These are phyloP conservation scores for Psittacus erithacus DNA, from an alignment of 2,113 vertebrate species.

Conservation along the genomic window DNA sequence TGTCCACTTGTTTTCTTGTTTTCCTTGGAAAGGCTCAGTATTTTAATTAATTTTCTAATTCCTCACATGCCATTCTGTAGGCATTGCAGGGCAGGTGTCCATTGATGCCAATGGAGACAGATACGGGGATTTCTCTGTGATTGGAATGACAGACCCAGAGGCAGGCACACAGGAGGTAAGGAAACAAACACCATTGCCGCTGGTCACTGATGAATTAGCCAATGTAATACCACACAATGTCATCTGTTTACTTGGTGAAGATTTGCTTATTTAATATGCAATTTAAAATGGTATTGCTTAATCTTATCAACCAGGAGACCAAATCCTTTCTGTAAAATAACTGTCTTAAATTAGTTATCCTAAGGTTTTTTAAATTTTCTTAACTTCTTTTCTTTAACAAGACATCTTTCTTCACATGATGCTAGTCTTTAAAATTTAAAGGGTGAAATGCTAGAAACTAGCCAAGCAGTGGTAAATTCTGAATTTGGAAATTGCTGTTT, in stretches of 20 bases:
- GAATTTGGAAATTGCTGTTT: neutral
- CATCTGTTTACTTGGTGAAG: neutral
- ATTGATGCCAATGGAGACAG: conserved; percentile 94
- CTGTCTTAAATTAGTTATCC: neutral
- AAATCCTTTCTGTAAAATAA: neutral
- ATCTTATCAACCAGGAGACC: neutral
- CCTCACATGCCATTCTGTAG: conserved; percentile 76
- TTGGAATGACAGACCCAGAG: conserved; percentile 89
- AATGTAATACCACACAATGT: neutral
- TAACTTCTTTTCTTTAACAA: neutral
- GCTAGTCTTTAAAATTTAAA: neutral
- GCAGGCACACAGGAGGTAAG: conserved; percentile 92
- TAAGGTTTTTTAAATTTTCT: neutral
- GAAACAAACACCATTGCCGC: neutral
- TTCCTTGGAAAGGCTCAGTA: conserved; percentile 72
- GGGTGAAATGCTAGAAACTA: neutral
- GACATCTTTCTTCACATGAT: neutral
- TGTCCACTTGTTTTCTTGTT: conserved; percentile 76
- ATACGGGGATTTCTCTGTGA: conserved; percentile 93
- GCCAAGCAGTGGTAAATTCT: neutral
- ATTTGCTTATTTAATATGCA: neutral
- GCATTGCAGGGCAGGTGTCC: conserved; percentile 95
- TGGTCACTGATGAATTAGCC: neutral
- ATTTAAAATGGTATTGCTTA: neutral
- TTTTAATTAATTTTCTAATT: conserved; percentile 75